A percentile compares a stretch with the other conserved stretches of the same genome.
Evolutionary conservation across 1,140 invertebrate genomes (phyloP).

Genomic region (Sitophilus oryzae): DNA sequence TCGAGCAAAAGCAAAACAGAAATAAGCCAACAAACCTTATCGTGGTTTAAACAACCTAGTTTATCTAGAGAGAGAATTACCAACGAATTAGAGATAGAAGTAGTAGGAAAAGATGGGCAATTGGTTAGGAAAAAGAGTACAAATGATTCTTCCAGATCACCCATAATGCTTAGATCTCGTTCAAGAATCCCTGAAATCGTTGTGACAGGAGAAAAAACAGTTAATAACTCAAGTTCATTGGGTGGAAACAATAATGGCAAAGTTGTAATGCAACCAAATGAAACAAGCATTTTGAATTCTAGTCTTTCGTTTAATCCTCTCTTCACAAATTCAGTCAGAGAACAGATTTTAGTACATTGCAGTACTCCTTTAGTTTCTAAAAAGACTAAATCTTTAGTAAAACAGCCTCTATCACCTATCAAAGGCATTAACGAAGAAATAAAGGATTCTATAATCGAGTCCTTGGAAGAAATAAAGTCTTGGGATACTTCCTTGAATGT

Average conservation of each 20-base stretch:
- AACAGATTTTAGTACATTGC: slow-evolving; percentile 7
- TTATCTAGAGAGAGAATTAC: slow-evolving; percentile 2
- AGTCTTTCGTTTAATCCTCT: slow-evolving; percentile 5
- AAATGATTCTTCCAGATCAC: neutral
- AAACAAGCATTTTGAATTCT: too few relatives aligned
- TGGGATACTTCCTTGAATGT: neutral
- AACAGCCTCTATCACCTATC: slow-evolving; percentile 10
- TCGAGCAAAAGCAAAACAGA: neutral
- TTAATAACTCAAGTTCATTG: too few relatives aligned
- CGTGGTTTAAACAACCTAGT: slow-evolving; percentile 7
- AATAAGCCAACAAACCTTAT: neutral
- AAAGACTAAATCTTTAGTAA: neutral
- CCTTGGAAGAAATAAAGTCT: slow-evolving; percentile 3
- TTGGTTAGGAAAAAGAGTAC: neutral
- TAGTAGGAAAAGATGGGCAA: neutral
- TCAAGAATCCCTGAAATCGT: neutral
- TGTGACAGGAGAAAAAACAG: too few relatives aligned
- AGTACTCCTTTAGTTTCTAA: slow-evolving; percentile 10
- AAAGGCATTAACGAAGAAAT: slow-evolving; percentile 1
- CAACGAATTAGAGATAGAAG: slow-evolving; percentile 2
- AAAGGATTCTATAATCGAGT: slow-evolving; percentile 3
- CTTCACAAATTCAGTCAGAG: slow-evolving; percentile 5
- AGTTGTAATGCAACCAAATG: neutral
- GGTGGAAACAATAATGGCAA: too few relatives aligned
- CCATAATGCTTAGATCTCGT: neutral